Evolutionary conservation across 2,797 vertebrate genomes (phyloP).

Genomic region (Acrossocheilus wenchowensis): DNA sequence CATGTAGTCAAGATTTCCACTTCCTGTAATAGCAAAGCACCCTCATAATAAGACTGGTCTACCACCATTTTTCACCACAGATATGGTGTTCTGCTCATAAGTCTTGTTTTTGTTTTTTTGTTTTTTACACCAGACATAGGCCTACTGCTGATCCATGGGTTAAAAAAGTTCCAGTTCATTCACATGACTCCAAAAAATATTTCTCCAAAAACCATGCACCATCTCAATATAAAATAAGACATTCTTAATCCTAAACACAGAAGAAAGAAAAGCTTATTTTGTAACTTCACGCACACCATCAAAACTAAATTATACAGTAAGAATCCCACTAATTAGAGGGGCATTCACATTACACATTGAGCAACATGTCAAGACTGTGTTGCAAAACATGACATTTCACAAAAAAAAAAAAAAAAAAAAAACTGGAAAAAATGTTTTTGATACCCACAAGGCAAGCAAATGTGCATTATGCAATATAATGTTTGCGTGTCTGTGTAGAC

Average conservation of each 20-base stretch:
- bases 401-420: background rate
- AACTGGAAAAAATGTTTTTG: background rate
- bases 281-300: background rate
- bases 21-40: background rate
- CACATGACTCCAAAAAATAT: background rate
- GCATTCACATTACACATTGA: background rate
- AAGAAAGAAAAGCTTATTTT: background rate
- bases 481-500: background rate
- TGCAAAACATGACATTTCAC: background rate
- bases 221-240: background rate
- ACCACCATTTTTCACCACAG: background rate
- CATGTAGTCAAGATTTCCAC: background rate
- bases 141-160: background rate
- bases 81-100: background rate
- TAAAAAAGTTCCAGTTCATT: background rate
- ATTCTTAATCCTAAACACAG: background rate
- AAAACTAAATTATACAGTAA: background rate
- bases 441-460: background rate
- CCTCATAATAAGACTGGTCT: background rate
- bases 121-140: background rate
- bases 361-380: background rate
- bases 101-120: background rate
- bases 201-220: background rate
- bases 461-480: background rate
- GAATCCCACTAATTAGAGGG: background rate